phyloP scores from a whole-genome alignment of 2,888 invertebrate species.

The Seira ritae region DNA sequence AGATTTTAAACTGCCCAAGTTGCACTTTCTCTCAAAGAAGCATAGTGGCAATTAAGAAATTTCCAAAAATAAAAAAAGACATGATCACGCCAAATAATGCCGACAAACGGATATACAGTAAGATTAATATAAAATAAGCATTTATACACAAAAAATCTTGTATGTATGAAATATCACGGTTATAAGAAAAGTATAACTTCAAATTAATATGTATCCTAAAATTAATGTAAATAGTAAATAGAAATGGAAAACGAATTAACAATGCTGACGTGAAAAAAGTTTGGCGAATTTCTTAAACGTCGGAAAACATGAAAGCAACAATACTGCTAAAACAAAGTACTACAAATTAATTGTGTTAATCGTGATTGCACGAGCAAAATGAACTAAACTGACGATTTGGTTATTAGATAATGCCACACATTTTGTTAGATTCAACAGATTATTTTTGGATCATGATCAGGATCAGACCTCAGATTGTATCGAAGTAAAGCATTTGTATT shows the following conservation, averaged over 20 bases:
- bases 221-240: constrained; percentile 6
- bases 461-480: constrained; percentile 55
- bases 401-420: constrained; percentile 19
- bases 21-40: constrained; percentile 10
- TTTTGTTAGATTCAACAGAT: constrained; percentile 33
- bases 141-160: too few relatives aligned
- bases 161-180: constrained; percentile 53
- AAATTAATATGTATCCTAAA: not conserved
- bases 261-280: too few relatives aligned
- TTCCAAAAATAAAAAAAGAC: constrained; percentile 35
- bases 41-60: constrained; percentile 10
- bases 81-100: constrained; percentile 50
- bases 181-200: not conserved
- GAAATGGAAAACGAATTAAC: not conserved
- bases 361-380: constrained; percentile 43
- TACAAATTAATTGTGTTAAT: not conserved
- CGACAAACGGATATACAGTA: not conserved
- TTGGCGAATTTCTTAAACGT: too few relatives aligned
- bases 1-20: not conserved
- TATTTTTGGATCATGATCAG: not conserved
- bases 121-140: not conserved
- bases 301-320: constrained; percentile 9
- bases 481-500: constrained; percentile 51
- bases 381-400: constrained; percentile 18
- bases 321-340: constrained; percentile 18